Evolutionary conservation across 2,888 invertebrate genomes (phyloP).

Genomic region (Prosopocoilus inquinatus): DNA sequence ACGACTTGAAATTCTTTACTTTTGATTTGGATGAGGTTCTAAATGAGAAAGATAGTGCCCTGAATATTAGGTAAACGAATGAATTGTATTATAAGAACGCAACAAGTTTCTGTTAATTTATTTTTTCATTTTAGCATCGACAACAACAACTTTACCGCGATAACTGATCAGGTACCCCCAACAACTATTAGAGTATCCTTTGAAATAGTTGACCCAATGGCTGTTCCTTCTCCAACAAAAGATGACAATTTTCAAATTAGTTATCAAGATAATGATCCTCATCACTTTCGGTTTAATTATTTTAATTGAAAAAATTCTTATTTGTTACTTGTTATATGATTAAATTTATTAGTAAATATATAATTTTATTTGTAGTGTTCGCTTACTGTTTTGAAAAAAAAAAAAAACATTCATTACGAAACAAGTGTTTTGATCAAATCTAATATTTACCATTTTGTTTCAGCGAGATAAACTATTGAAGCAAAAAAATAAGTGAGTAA

Average conservation of each 20-base stretch:
- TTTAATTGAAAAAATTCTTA: neutral
- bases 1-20: constrained; percentile 50
- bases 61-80: too few species aligned
- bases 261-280: neutral
- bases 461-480: constrained; percentile 12
- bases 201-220: constrained; percentile 9
- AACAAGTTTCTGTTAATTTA: neutral
- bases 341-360: neutral
- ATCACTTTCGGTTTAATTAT: neutral
- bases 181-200: constrained; percentile 13
- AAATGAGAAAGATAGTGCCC: neutral
- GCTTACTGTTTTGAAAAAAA: neutral
- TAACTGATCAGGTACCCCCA: constrained; percentile 11
- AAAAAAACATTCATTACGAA: too few species aligned
- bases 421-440: too few species aligned
- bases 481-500: constrained; percentile 16
- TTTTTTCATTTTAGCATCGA: neutral
- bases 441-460: constrained; percentile 15
- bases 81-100: neutral
- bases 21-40: constrained; percentile 47
- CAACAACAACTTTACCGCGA: neutral
- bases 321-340: neutral
- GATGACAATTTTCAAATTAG: constrained; percentile 11
- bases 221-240: too few species aligned
- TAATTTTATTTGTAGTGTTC: neutral